A percentile compares a stretch with the other conserved stretches of the same genome.
These are phyloP conservation scores for Megaustenia siamemsis DNA, from an alignment of 2,888 invertebrate species.

Conservation along the genomic window DNA sequence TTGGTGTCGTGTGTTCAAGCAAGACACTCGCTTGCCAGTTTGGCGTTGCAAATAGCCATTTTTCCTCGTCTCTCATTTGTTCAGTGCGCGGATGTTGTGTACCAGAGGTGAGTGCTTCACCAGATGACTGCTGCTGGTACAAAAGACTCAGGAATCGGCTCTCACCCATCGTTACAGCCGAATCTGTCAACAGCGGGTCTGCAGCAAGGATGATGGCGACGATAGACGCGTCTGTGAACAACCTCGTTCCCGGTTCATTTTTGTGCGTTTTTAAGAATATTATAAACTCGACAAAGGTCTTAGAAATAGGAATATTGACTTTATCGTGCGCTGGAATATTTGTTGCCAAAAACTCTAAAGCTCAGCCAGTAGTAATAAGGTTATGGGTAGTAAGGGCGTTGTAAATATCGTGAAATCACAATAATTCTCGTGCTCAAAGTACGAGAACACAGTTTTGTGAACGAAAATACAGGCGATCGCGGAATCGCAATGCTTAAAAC, in stretches of 20 bases:
- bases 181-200: slow-evolving; percentile 48
- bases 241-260: slow-evolving; percentile 21
- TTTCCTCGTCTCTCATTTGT: slow-evolving; percentile 34
- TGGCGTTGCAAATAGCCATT: not conserved
- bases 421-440: slow-evolving; percentile 27
- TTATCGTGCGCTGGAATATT: not conserved
- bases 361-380: slow-evolving; percentile 24
- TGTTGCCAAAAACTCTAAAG: slow-evolving; percentile 18
- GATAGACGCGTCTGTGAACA: slow-evolving; percentile 42
- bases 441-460: not conserved
- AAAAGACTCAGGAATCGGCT: slow-evolving; percentile 20
- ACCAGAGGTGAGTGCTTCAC: slow-evolving; percentile 34
- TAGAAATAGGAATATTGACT: slow-evolving; percentile 36
- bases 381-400: not conserved
- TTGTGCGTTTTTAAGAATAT: slow-evolving; percentile 37
- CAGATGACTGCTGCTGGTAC: slow-evolving; percentile 33
- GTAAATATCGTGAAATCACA: slow-evolving; percentile 33
- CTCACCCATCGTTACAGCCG: slow-evolving; percentile 38
- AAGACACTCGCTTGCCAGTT: not conserved
- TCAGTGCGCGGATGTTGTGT: slow-evolving; percentile 28
- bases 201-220: slow-evolving; percentile 17
- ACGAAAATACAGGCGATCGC: slow-evolving; percentile 20
- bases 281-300: slow-evolving; percentile 46
- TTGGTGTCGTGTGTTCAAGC: slow-evolving; percentile 32
- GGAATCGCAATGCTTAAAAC: not conserved